Evolutionary conservation across 2,113 vertebrate species (phyloP).

Genomic region (Epinephelus lanceolatus): DNA sequence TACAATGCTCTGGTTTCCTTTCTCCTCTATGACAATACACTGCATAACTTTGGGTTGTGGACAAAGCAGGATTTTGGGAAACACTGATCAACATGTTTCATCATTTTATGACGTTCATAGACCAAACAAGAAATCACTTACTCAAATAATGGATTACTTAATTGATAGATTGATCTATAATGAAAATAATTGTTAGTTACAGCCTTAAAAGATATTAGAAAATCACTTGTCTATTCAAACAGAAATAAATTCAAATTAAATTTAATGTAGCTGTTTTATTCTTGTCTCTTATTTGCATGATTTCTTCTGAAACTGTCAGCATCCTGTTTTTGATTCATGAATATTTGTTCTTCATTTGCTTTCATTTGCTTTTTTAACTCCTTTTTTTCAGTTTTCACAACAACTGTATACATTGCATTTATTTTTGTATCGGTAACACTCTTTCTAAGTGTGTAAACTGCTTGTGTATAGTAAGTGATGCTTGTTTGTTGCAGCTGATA

Average conservation of each 20-base stretch:
- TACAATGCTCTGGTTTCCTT: no score
- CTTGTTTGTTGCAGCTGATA: slow-evolving; percentile 87
- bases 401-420: background rate
- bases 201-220: no score
- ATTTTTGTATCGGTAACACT: no score
- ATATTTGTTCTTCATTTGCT: background rate
- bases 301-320: background rate
- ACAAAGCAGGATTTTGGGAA: no score
- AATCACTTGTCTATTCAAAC: background rate
- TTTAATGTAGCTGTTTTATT: background rate
- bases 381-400: background rate
- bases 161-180: no score
- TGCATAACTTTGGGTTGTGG: no score
- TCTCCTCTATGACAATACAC: no score
- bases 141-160: no score
- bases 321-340: background rate
- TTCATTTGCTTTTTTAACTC: background rate
- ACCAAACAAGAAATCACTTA: no score
- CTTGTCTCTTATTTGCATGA: background rate
- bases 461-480: background rate
- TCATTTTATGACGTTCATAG: no score
- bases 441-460: background rate
- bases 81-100: no score
- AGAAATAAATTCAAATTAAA: background rate
- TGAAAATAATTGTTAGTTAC: no score